Evolutionary conservation across 2,797 vertebrate genomes (phyloP), one percentile per base, ranked within the genome.

Genomic region (Pseudochirops corinnae): DNA sequence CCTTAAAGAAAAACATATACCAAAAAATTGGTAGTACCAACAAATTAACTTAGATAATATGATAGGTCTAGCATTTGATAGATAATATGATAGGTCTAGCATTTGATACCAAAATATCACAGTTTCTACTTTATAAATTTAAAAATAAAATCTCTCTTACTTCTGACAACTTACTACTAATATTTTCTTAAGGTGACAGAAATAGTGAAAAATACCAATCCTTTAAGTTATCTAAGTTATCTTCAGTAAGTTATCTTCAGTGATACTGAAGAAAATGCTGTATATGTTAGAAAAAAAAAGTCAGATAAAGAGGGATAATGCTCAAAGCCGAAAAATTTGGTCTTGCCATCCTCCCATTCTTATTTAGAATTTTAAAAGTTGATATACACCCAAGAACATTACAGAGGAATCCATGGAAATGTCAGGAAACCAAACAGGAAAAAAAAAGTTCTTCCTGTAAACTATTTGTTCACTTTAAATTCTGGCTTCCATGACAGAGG

Each of bases 1-100:
- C 99, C 99, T 99, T 97, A 96, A 94, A 95, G 95, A 96, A 97
- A 94, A 82, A 46, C 21, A 82, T 21, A 39, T 2, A 46, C 18
- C 74, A 82, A 82, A 82, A 82, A 82, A 24, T 46, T 82, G 5
- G 18, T 46, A 82, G n/a, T 82, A 82, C 46, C 14, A 82, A 46
- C 67, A 39, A 82, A 39, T 39, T 82, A 82, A 46, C 39, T 10
- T 46, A 82, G n/a, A 46, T 46, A 46, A 46, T 21, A 21, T 24
- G 18, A 24, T 0, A 82, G n/a, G 7, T 24, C 74, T 82, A 46
- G 24, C 24, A 18, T 46, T 46, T 82, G 39, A 46, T 21, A 82
- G n/a, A n/a, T n/a, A n/a, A 39, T 39, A n/a, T 74, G 16, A 18
- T 1, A 74, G 33, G 5, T 18, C 67, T 74, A 46, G 24, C 24